A percentile compares a stretch with the other conserved stretches of the same genome.
phyloP scores from a whole-genome alignment of 1,140 invertebrate species.

The Bursaphelenchus mucronatus region DNA sequence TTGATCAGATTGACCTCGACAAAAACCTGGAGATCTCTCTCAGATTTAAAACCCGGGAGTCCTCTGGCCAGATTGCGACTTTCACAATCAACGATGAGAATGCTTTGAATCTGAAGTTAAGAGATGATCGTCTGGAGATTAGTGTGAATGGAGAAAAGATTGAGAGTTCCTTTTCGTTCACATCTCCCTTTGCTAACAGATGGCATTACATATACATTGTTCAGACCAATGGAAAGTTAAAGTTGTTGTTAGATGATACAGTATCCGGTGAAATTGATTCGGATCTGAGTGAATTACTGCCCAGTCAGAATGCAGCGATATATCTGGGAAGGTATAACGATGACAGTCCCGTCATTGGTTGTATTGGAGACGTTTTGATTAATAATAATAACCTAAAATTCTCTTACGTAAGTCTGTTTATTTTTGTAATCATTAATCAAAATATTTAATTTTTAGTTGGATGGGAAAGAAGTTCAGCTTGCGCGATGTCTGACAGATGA shows the following conservation, averaged over 20 bases:
- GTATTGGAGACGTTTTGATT: constrained; percentile 78
- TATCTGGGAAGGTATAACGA: constrained; percentile 25
- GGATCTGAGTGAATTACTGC: constrained; percentile 53
- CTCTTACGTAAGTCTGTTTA: constrained; percentile 68
- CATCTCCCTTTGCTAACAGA: constrained; percentile 63
- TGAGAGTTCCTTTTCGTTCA: constrained; percentile 32
- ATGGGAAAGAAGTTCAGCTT: constrained; percentile 24
- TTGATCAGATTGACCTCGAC: constrained; percentile 56
- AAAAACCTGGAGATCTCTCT: constrained; percentile 71
- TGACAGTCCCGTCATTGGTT: constrained; percentile 70
- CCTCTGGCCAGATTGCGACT: constrained; percentile 72
- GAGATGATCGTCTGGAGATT: constrained; percentile 61
- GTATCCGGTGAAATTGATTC: constrained; percentile 60
- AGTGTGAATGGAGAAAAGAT: constrained; percentile 21
- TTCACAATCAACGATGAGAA: constrained; percentile 13
- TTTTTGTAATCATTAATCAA: constrained; percentile 8
- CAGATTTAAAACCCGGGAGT: constrained; percentile 79
- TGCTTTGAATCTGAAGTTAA: constrained; percentile 12
- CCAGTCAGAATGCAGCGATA: constrained; percentile 12
- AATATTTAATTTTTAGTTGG: constrained; percentile 35
- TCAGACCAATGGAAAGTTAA: constrained; percentile 51
- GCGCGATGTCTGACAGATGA: constrained; percentile 15
- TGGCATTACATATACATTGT: constrained; percentile 62
- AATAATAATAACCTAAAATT: constrained; percentile 78
- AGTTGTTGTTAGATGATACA: constrained; percentile 76